Conservation (phyloP, 2,888 invertebrate genomes). For the Hetaerina titia region DNA sequence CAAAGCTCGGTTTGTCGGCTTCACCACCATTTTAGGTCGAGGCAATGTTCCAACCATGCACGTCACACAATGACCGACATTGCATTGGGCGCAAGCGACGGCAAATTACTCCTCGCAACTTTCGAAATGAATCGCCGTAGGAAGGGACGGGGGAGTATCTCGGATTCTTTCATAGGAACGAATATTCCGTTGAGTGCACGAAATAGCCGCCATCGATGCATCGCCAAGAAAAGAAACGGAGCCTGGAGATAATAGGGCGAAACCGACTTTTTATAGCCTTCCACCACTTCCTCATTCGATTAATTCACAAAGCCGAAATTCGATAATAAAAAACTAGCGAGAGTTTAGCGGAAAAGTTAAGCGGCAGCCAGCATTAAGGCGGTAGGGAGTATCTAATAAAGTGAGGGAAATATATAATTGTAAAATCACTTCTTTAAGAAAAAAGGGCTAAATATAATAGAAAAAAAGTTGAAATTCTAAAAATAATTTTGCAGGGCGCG, state of each 20-base stretch:
- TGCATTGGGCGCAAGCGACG: not conserved
- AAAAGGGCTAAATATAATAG: no score
- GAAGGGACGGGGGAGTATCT: not conserved
- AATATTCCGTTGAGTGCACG: not conserved
- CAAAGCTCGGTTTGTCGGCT: not conserved
- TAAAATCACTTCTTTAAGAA: no score
- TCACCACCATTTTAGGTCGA: not conserved
- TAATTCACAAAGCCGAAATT: no score
- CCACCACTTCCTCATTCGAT: not conserved
- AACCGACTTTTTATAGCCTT: not conserved
- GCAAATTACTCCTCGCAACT: not conserved
- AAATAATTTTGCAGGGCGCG: no score
- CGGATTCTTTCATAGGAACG: not conserved
- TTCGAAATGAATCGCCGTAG: not conserved
- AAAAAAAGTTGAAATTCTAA: no score
- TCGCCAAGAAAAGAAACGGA: not conserved
- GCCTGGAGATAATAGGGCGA: not conserved
- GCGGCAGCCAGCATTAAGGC: no score
- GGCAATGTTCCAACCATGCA: slow-evolving; percentile 6
- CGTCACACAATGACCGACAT: slow-evolving; percentile 32
- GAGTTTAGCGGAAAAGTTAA: no score
- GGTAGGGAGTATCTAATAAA: no score
- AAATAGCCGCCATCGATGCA: not conserved
- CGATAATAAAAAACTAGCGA: no score
- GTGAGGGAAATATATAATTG: no score